These are phyloP conservation scores for Eulemur coronatus DNA, from an alignment of 2,797 vertebrate species.

Conservation along the genomic window DNA sequence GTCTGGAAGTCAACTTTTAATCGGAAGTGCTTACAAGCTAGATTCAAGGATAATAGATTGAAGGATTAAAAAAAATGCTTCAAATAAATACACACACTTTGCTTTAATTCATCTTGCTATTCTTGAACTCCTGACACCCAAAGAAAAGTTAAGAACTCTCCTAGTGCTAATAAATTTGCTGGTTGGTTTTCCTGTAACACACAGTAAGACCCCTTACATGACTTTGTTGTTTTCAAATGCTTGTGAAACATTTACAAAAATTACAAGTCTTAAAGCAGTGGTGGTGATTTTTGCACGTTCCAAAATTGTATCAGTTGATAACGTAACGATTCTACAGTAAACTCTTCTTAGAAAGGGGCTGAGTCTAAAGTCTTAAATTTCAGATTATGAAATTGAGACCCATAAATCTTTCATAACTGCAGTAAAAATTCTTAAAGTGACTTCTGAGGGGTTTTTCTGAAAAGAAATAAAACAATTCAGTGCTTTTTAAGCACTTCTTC, in stretches of 20 bases:
- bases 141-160: not conserved
- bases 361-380: not conserved
- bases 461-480: not conserved
- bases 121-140: not conserved
- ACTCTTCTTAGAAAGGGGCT: not conserved
- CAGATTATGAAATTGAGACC: not conserved
- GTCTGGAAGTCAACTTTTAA: not conserved
- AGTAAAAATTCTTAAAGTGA: not conserved
- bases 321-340: not conserved
- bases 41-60: not conserved
- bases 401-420: not conserved
- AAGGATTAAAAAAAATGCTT: not conserved
- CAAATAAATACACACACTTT: not conserved
- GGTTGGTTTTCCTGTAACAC: not conserved
- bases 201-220: not conserved
- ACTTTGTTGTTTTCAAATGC: not conserved
- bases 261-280: not conserved
- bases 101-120: not conserved
- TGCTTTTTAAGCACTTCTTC: not conserved
- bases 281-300: not conserved
- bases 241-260: not conserved
- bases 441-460: not conserved
- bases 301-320: not conserved
- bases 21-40: not conserved
- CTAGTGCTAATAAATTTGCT: not conserved